These are phyloP conservation scores for Phaonia tiefii DNA, from an alignment of 2,888 invertebrate genomes.

Conservation along the genomic window DNA sequence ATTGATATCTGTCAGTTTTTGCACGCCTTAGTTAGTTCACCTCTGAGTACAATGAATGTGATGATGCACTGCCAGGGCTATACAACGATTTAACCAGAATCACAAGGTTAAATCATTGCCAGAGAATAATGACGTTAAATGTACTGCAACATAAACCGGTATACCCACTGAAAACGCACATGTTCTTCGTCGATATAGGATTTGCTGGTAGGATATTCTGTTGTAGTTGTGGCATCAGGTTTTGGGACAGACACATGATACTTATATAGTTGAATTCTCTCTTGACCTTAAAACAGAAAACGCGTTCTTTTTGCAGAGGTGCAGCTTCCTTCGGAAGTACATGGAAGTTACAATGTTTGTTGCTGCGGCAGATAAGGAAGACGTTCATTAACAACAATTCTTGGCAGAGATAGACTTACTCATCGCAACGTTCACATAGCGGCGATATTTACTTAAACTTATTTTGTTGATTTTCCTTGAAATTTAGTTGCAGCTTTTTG, in stretches of 20 bases:
- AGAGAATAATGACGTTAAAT: conserved; percentile 26
- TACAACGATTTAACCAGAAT: neutral
- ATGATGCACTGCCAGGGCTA: neutral
- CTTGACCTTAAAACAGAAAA: conserved; percentile 58
- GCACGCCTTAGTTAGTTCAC: too few relatives aligned
- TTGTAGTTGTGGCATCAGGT: neutral
- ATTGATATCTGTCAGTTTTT: too few relatives aligned
- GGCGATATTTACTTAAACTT: conserved; percentile 29
- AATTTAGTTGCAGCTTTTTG: conserved; percentile 11
- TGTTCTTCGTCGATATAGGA: conserved; percentile 6
- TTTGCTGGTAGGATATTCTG: conserved; percentile 12
- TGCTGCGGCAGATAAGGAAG: neutral
- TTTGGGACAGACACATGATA: too few relatives aligned
- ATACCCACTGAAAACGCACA: neutral
- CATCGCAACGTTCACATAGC: neutral
- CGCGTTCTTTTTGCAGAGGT: neutral
- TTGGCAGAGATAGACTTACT: conserved; percentile 37
- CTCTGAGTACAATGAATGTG: too few relatives aligned
- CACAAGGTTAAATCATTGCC: conserved; percentile 9
- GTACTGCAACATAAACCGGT: conserved; percentile 33
- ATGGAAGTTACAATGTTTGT: conserved; percentile 9
- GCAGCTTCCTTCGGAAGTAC: conserved; percentile 38
- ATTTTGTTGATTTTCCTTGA: conserved; percentile 55
- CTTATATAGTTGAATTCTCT: neutral
- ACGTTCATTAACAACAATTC: neutral